Evolutionary conservation across 2,113 vertebrate genomes (phyloP).

Genomic region (Trichechus manatus): DNA sequence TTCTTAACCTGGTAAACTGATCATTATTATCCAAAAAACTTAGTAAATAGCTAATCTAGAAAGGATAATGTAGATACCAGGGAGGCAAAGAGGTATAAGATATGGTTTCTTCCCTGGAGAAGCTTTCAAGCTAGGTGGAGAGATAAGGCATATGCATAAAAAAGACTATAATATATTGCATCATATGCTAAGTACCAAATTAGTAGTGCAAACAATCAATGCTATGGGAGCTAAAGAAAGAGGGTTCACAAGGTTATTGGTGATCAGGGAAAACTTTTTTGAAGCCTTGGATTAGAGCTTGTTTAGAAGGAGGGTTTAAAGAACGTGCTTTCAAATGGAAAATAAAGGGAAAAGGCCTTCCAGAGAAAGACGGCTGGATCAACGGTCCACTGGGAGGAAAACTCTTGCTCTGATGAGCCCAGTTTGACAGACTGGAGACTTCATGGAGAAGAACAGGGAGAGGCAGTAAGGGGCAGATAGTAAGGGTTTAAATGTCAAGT

Average conservation of each 20-base stretch:
- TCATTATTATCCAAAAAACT: neutral
- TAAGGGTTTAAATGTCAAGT: neutral
- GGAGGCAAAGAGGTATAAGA: neutral
- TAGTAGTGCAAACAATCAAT: neutral
- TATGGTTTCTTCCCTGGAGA: neutral
- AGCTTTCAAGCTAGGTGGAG: neutral
- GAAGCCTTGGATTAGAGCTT: slow-evolving; percentile 15
- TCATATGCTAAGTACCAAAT: neutral
- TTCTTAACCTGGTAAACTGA: neutral
- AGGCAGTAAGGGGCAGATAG: neutral
- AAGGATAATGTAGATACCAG: neutral
- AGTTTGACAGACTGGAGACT: neutral
- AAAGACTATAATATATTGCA: neutral
- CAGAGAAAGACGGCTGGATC: neutral
- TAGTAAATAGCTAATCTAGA: neutral
- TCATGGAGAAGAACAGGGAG: neutral
- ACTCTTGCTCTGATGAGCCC: neutral
- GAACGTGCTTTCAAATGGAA: neutral
- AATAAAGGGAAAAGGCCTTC: neutral
- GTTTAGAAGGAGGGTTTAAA: neutral
- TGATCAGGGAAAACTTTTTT: neutral
- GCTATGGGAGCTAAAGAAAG: neutral
- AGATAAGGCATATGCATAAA: neutral
- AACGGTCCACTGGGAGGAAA: neutral
- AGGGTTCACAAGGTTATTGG: neutral